Evolutionary conservation across 1,140 invertebrate genomes (phyloP).

Genomic region (Drosophila guanche): DNA sequence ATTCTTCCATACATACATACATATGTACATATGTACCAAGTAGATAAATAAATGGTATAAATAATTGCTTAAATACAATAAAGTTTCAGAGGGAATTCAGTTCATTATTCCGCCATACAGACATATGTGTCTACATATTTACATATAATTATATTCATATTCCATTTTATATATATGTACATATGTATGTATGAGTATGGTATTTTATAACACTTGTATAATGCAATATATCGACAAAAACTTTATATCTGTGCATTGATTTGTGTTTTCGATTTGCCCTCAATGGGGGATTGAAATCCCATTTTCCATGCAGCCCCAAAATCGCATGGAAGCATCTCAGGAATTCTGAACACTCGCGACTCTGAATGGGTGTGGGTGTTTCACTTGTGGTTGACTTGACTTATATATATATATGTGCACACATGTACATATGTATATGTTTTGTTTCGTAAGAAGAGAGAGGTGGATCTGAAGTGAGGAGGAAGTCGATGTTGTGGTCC

Average conservation of each 20-base stretch:
- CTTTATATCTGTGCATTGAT: neutral
- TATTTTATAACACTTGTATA: slow-evolving; percentile 34
- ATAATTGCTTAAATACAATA: neutral
- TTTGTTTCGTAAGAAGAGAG: neutral
- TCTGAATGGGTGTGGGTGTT: slow-evolving; percentile 13
- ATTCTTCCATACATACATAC: slow-evolving; percentile 11
- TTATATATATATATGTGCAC: slow-evolving; percentile 28
- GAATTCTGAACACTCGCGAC: slow-evolving; percentile 10
- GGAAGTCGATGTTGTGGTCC: slow-evolving; percentile 7
- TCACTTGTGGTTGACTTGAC: slow-evolving; percentile 11
- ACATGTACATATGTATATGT: no score
- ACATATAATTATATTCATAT: slow-evolving; percentile 6
- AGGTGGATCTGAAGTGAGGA: no score
- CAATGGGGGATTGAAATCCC: no score
- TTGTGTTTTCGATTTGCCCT: slow-evolving; percentile 1
- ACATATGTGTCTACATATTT: neutral
- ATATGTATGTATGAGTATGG: slow-evolving; percentile 7
- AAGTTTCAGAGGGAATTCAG: slow-evolving; percentile 5
- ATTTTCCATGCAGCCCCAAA: slow-evolving; percentile 16
- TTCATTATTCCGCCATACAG: neutral
- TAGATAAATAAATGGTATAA: slow-evolving; percentile 13
- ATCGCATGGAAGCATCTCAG: slow-evolving; percentile 29
- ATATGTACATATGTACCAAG: slow-evolving; percentile 18
- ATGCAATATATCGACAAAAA: slow-evolving; percentile 42
- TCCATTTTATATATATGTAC: slow-evolving; percentile 7